phyloP scores from a whole-genome alignment of 2,888 invertebrate species.

The Muscina levida region DNA sequence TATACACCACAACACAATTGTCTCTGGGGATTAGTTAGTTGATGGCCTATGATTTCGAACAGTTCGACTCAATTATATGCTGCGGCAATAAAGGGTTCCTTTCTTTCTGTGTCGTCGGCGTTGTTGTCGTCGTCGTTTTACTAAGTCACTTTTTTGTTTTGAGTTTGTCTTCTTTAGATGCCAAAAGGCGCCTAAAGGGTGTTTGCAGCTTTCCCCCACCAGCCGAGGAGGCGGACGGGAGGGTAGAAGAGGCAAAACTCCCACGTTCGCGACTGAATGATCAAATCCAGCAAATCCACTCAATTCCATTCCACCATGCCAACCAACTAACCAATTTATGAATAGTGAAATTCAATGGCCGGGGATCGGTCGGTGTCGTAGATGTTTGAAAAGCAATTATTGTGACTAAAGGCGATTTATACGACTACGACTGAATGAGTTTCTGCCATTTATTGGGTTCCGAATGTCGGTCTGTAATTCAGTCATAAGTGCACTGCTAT shows the following conservation, averaged over 20 bases:
- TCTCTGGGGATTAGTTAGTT: not conserved
- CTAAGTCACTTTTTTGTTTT: no score
- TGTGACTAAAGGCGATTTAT: conserved; percentile 57
- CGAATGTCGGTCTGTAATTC: not conserved
- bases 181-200: conserved; percentile 66
- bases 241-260: conserved; percentile 11
- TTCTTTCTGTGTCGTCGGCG: conserved; percentile 9
- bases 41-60: not conserved
- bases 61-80: not conserved
- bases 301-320: not conserved
- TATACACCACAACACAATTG: conserved; percentile 3
- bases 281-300: not conserved
- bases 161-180: no score
- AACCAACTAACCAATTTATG: conserved; percentile 18
- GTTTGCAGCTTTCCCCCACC: conserved; percentile 37
- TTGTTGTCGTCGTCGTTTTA: not conserved
- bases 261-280: conserved; percentile 30
- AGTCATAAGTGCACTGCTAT: conserved; percentile 1
- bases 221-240: not conserved
- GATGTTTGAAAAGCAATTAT: conserved; percentile 58
- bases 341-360: conserved; percentile 27
- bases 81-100: conserved; percentile 2
- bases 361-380: conserved; percentile 4
- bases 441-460: not conserved
- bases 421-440: conserved; percentile 21